Percentiles rank a stretch among this genome's conserved stretches.
phyloP scores from a whole-genome alignment of 2,797 vertebrate species.

The Meriones psammophilus region DNA sequence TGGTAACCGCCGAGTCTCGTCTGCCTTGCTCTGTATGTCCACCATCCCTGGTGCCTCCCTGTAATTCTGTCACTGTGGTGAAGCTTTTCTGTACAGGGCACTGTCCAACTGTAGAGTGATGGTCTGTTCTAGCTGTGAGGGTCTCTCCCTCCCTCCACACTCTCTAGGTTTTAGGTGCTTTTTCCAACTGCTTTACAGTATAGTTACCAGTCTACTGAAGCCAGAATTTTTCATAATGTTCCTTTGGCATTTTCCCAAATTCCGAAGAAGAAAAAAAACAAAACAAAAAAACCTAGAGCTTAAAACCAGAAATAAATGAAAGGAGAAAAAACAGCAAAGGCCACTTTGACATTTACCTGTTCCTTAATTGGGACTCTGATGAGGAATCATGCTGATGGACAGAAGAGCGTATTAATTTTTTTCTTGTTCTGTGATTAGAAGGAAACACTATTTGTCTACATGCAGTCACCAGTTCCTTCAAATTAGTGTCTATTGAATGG shows the following conservation, averaged over 20 bases:
- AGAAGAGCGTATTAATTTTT: neutral
- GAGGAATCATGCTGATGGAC: neutral
- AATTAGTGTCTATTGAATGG: neutral
- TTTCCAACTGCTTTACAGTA: neutral
- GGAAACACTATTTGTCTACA: neutral
- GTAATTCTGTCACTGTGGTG: neutral
- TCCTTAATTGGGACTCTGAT: conserved; percentile 28
- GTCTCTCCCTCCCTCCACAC: neutral
- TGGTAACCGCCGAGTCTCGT: neutral
- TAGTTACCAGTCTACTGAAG: neutral
- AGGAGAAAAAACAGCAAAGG: neutral
- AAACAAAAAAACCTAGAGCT: neutral
- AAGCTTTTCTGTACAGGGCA: neutral
- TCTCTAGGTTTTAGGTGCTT: neutral
- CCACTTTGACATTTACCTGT: neutral
- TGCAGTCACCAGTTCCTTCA: neutral
- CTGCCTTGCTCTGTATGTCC: fast-evolving
- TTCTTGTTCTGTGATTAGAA: conserved; percentile 30
- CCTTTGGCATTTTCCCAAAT: conserved; percentile 50
- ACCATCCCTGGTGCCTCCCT: too few species aligned
- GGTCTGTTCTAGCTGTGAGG: neutral
- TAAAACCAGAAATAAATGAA: conserved; percentile 4
- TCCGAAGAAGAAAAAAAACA: neutral
- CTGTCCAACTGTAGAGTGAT: neutral
- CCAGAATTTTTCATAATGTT: neutral